These are phyloP conservation scores for Andricus curvator DNA, from an alignment of 2,888 invertebrate species.

Conservation along the genomic window DNA sequence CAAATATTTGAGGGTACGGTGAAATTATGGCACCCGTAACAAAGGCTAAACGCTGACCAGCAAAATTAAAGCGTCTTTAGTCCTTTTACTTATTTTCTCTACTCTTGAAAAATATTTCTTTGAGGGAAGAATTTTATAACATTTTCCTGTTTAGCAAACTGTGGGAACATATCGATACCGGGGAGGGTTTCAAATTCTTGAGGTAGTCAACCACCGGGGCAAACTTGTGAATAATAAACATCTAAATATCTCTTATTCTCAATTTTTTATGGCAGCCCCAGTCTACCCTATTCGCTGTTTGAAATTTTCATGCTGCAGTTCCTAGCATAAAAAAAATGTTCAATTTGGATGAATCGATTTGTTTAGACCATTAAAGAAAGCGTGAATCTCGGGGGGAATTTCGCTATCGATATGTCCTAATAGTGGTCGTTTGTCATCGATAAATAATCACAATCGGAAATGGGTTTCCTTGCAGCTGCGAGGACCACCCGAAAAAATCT, in stretches of 20 bases:
- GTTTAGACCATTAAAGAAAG: neutral
- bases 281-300: too few species aligned
- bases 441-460: slow-evolving; percentile 38
- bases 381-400: slow-evolving; percentile 5
- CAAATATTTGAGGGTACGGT: slow-evolving; percentile 36
- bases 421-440: slow-evolving; percentile 25
- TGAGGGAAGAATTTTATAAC: neutral
- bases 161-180: neutral
- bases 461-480: neutral
- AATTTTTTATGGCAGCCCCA: too few species aligned
- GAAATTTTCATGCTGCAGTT: too few species aligned
- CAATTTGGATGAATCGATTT: neutral
- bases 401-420: neutral
- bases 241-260: too few species aligned
- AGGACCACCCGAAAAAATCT: slow-evolving; percentile 29
- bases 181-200: too few species aligned
- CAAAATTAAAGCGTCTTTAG: slow-evolving; percentile 10
- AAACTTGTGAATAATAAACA: too few species aligned
- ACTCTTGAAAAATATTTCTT: slow-evolving; percentile 6
- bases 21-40: slow-evolving; percentile 37
- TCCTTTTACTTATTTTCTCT: slow-evolving; percentile 13
- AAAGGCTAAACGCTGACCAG: slow-evolving; percentile 7
- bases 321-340: too few species aligned
- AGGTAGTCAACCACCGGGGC: too few species aligned
- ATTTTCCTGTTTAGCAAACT: neutral